Percentiles rank a stretch among this genome's conserved stretches.
Evolutionary conservation across 2,797 vertebrate species (phyloP).

Genomic region (Hydrolagus colliei): DNA sequence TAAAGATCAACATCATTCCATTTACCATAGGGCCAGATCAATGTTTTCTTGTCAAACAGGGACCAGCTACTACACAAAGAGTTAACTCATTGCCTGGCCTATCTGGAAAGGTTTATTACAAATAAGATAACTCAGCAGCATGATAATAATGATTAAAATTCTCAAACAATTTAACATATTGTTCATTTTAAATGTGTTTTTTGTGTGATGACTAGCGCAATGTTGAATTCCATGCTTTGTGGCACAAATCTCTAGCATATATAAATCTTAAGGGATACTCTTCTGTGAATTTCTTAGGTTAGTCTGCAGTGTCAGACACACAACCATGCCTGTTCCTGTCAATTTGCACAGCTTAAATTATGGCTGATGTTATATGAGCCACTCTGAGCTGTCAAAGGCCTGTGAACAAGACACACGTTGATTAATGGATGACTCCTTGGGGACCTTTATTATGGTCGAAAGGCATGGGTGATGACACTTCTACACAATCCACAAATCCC

Average conservation of each 20-base stretch:
- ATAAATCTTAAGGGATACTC: not conserved
- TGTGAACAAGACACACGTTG: not conserved
- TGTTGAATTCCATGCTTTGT: not conserved
- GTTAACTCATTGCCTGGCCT: no score
- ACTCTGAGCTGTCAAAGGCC: not conserved
- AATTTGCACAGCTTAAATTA: not conserved
- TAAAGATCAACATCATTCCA: no score
- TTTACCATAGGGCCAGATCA: no score
- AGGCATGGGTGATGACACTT: not conserved
- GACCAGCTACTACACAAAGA: no score
- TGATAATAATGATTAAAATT: not conserved
- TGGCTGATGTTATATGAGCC: not conserved
- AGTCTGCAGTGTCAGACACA: not conserved
- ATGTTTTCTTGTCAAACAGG: no score
- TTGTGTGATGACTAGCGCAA: not conserved
- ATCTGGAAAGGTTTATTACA: no score
- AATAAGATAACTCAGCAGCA: no score
- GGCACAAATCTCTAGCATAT: not conserved
- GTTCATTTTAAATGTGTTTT: no score
- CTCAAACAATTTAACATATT: not conserved
- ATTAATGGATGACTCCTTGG: slow-evolving; percentile 4
- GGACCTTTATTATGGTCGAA: no score
- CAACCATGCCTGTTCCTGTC: not conserved
- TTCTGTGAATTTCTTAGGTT: not conserved
- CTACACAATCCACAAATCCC: not conserved